A percentile compares a stretch with the other conserved stretches of the same genome.
phyloP scores from a whole-genome alignment of 2,113 vertebrate species.

The Excalfactoria chinensis region DNA sequence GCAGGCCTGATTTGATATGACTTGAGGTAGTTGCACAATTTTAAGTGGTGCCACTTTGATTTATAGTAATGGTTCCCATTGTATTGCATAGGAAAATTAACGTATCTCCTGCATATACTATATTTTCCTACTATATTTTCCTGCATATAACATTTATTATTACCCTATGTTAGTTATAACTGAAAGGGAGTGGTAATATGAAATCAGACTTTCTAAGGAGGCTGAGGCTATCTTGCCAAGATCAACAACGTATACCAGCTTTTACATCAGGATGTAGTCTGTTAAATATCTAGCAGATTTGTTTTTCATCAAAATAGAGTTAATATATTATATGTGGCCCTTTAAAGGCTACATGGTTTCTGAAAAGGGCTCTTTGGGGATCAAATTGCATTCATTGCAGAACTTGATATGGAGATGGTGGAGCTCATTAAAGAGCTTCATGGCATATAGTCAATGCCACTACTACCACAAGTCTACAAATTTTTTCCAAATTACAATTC shows the following conservation, averaged over 20 bases:
- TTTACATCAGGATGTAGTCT: conserved; percentile 6
- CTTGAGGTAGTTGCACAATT: neutral
- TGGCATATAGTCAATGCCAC: conserved; percentile 38
- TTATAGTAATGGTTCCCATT: neutral
- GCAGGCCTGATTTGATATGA: neutral
- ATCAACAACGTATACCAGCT: neutral
- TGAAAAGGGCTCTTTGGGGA: conserved; percentile 40
- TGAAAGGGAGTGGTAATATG: neutral
- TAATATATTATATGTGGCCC: neutral
- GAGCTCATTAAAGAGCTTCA: conserved; percentile 26
- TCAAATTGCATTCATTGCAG: conserved; percentile 16
- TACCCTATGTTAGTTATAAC: neutral
- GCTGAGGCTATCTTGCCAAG: conserved; percentile 26
- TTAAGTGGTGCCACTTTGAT: neutral
- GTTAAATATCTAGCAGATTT: conserved; percentile 42
- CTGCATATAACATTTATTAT: neutral
- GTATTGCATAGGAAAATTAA: neutral
- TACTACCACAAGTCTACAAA: conserved; percentile 8
- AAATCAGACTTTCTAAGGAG: neutral
- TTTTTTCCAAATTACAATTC: conserved; percentile 49
- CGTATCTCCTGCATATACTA: neutral
- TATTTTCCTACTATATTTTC: neutral
- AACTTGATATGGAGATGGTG: conserved; percentile 51
- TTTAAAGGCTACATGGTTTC: conserved; percentile 17
- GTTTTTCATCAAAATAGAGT: conserved; percentile 52